phyloP scores from a whole-genome alignment of 2,797 vertebrate species.

The Phyllotis vaccarum region DNA sequence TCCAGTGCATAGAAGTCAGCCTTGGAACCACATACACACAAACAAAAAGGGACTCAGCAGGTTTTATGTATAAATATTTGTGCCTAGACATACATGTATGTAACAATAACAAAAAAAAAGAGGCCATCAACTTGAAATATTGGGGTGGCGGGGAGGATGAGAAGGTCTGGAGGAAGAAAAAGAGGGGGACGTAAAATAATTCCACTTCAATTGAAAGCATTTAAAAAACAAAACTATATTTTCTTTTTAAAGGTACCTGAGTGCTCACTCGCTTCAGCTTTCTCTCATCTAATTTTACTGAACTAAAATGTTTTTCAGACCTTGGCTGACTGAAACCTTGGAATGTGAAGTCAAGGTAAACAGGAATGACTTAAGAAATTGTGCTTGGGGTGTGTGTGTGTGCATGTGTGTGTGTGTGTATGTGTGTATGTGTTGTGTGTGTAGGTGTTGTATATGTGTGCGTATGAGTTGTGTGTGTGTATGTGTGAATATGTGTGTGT shows the following conservation, averaged over 20 bases:
- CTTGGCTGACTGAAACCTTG: background rate
- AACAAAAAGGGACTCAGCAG: background rate
- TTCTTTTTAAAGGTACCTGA: too few species aligned
- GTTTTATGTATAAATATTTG: background rate
- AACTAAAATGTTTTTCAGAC: background rate
- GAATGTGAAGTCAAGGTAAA: background rate
- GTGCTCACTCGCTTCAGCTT: background rate
- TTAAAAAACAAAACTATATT: background rate
- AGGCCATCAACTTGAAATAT: background rate
- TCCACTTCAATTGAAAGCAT: background rate
- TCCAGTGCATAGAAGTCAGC: background rate
- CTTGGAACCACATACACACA: background rate
- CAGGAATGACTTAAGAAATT: background rate
- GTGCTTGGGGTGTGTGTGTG: background rate
- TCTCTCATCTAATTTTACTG: background rate
- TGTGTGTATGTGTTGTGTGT: background rate
- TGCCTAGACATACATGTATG: background rate
- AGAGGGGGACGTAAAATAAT: background rate
- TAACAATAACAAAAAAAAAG: background rate
- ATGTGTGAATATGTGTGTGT: too few species aligned
- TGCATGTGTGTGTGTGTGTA: too few species aligned
- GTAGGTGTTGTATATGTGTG: too few species aligned
- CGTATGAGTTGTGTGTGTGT: too few species aligned
- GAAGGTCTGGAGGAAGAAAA: too few species aligned
- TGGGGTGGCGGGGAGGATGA: background rate